phyloP scores from a whole-genome alignment of 2,888 invertebrate genomes.

The Tetragonula carbonaria region DNA sequence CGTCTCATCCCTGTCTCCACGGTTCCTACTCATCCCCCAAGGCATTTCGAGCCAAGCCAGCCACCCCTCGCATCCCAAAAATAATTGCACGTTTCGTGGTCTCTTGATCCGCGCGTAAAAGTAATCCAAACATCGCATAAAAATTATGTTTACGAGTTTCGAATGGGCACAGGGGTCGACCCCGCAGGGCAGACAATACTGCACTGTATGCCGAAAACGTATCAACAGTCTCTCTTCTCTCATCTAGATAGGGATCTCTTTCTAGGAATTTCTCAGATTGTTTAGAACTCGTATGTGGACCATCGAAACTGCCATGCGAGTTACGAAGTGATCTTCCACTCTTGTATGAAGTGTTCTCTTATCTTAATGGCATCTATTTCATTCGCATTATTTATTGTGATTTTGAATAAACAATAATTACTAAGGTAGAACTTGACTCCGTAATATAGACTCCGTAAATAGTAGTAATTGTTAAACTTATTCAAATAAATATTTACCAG shows the following conservation, averaged over 20 bases:
- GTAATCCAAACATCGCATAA: conserved; percentile 82
- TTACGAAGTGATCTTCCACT: conserved; percentile 50
- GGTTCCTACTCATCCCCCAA: background rate
- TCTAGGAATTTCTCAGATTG: conserved; percentile 52
- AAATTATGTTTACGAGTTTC: conserved; percentile 83
- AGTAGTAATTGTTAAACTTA: background rate
- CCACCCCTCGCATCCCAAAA: conserved; percentile 66
- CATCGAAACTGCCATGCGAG: conserved; percentile 10
- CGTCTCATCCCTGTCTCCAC: conserved; percentile 15
- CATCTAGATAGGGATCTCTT: conserved; percentile 44
- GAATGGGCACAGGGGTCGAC: conserved; percentile 73
- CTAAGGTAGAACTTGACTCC: background rate
- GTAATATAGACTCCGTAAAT: background rate
- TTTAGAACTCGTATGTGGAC: conserved; percentile 43
- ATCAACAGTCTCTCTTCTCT: conserved; percentile 40
- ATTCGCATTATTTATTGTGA: conserved; percentile 37
- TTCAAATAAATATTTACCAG: background rate
- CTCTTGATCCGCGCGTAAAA: conserved; percentile 80
- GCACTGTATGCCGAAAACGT: conserved; percentile 37
- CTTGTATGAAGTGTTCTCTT: conserved; percentile 36
- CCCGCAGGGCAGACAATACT: conserved; percentile 40
- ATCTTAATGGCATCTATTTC: conserved; percentile 39
- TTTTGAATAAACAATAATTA: conserved; percentile 19
- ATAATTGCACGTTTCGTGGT: conserved; percentile 83
- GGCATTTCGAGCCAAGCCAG: conserved; percentile 35